These are phyloP conservation scores for Alces alces DNA, from an alignment of 2,113 vertebrate genomes.

Conservation along the genomic window DNA sequence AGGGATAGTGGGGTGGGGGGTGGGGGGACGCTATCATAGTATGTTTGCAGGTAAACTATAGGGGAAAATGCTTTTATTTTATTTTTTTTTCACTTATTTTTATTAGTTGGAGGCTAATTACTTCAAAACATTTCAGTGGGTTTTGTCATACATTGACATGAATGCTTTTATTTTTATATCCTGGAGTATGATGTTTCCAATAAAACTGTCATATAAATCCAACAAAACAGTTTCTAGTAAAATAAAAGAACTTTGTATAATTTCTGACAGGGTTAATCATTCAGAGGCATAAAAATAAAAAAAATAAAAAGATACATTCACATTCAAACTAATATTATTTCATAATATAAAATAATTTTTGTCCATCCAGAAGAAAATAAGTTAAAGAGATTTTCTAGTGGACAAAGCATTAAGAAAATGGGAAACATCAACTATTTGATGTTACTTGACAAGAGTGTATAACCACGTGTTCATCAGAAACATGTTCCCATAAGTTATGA, in stretches of 20 bases:
- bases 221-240: neutral
- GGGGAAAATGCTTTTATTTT: neutral
- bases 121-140: too few species aligned
- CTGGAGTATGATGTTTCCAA: neutral
- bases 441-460: neutral
- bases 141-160: too few species aligned
- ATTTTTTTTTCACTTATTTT: too few species aligned
- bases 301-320: neutral
- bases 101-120: too few species aligned
- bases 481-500: neutral
- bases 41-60: neutral
- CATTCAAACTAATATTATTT: neutral
- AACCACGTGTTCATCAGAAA: neutral
- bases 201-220: neutral
- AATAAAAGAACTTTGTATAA: neutral
- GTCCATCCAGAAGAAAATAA: neutral
- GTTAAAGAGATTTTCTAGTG: neutral
- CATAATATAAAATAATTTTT: neutral
- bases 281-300: neutral
- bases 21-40: neutral
- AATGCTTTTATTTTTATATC: neutral
- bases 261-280: neutral
- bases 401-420: neutral
- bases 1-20: neutral
- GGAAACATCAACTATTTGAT: neutral